Percentiles rank a stretch among this genome's conserved stretches.
Evolutionary conservation across 2,888 invertebrate genomes (phyloP).

Genomic region (Lissocephala sabroskyi): DNA sequence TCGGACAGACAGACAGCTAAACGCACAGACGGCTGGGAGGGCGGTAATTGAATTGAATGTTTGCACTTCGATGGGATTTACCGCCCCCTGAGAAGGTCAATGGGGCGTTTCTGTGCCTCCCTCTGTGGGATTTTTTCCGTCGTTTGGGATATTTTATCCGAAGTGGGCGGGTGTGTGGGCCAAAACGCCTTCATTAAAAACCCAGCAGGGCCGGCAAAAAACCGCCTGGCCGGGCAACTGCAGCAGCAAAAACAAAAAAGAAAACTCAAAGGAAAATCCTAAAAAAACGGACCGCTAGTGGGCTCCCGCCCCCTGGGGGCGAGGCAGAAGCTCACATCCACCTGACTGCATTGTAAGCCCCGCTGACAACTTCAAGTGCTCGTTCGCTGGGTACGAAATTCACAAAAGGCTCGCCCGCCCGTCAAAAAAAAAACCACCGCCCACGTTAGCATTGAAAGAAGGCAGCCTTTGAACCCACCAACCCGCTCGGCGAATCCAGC

Average conservation of each 20-base stretch:
- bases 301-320: too few species aligned
- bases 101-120: too few species aligned
- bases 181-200: constrained; percentile 40
- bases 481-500: too few species aligned
- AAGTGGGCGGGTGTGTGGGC: constrained; percentile 1
- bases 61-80: constrained; percentile 3
- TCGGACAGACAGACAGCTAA: too few species aligned
- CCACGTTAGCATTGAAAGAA: too few species aligned
- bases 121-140: too few species aligned
- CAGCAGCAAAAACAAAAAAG: constrained; percentile 23
- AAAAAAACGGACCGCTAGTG: too few species aligned
- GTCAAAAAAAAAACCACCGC: background rate
- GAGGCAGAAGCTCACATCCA: too few species aligned
- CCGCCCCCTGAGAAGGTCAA: constrained; percentile 13
- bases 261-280: too few species aligned
- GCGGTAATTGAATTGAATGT: constrained; percentile 6
- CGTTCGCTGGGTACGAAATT: constrained; percentile 24
- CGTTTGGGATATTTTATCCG: background rate
- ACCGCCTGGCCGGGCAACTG: too few species aligned
- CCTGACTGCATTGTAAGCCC: constrained; percentile 32
- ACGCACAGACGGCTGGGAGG: constrained; percentile 1
- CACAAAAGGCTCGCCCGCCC: constrained; percentile 1
- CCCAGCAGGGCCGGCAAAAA: background rate
- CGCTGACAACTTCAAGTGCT: constrained; percentile 48
- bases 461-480: too few species aligned